Evolutionary conservation across 1,140 invertebrate species (phyloP).

Genomic region (Neotoxoptera formosana): DNA sequence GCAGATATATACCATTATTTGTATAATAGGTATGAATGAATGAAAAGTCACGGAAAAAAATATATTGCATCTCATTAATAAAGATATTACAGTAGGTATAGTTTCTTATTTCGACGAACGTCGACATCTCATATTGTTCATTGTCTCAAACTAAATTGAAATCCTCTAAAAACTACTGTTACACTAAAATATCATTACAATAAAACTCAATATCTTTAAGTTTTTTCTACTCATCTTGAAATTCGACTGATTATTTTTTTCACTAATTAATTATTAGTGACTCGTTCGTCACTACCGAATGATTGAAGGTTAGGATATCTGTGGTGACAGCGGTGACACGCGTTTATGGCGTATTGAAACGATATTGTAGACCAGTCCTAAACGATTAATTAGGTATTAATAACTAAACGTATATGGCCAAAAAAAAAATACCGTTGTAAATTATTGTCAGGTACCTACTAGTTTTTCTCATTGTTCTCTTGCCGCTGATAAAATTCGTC

Average conservation of each 20-base stretch:
- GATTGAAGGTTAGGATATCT: too few relatives aligned
- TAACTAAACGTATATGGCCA: too few relatives aligned
- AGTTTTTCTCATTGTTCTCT: not conserved
- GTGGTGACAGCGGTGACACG: too few relatives aligned
- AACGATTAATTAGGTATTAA: too few relatives aligned
- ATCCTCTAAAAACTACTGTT: not conserved
- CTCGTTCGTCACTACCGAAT: too few relatives aligned
- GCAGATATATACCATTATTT: not conserved
- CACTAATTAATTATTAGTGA: too few relatives aligned
- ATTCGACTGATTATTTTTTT: too few relatives aligned
- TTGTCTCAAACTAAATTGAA: not conserved
- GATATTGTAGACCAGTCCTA: too few relatives aligned
- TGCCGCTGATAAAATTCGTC: not conserved
- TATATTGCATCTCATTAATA: not conserved
- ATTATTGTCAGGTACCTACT: not conserved
- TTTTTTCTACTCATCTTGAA: too few relatives aligned
- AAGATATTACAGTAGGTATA: not conserved
- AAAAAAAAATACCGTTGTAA: not conserved
- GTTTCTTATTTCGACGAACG: not conserved
- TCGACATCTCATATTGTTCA: not conserved
- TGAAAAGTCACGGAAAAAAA: not conserved
- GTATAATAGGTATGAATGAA: not conserved
- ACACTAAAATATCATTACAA: not conserved
- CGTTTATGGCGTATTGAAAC: too few relatives aligned
- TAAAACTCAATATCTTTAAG: too few relatives aligned